Conservation (phyloP, 2,113 vertebrate genomes). For the Sceloporus undulatus region DNA sequence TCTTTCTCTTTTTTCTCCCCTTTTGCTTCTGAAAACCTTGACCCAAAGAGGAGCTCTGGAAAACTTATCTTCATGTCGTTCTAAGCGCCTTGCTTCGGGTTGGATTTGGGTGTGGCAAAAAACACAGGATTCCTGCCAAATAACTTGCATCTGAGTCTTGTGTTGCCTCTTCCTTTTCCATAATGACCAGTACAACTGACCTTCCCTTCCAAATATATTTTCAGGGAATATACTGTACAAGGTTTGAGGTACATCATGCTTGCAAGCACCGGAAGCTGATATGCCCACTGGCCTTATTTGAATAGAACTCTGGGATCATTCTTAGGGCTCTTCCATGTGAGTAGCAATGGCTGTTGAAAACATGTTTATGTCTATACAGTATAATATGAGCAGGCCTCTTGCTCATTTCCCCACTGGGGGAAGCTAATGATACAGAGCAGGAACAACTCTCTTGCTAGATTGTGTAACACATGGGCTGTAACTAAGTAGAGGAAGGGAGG, state of each 20-base stretch:
- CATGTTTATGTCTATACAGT: background rate
- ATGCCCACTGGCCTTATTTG: too few species aligned
- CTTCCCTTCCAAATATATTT: too few species aligned
- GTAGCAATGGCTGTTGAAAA: background rate
- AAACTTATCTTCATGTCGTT: background rate
- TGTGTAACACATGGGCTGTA: background rate
- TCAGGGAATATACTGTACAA: too few species aligned
- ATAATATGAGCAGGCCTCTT: background rate
- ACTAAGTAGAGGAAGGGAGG: background rate
- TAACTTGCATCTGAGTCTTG: background rate
- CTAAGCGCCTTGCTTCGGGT: too few species aligned
- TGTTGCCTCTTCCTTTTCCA: too few species aligned
- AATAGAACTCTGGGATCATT: too few species aligned
- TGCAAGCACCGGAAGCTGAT: too few species aligned
- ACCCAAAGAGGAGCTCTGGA: background rate
- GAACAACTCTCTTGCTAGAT: background rate
- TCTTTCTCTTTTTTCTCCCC: background rate
- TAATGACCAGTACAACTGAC: too few species aligned
- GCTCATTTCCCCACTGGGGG: background rate
- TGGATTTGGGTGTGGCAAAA: background rate
- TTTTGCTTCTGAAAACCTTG: background rate
- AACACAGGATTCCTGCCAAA: background rate
- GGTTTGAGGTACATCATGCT: too few species aligned
- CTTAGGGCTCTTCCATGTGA: background rate
- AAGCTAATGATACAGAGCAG: background rate